Base-by-base conservation (phyloP, 2,797 vertebrate genomes). In the Pangasius krempfi region DNA sequence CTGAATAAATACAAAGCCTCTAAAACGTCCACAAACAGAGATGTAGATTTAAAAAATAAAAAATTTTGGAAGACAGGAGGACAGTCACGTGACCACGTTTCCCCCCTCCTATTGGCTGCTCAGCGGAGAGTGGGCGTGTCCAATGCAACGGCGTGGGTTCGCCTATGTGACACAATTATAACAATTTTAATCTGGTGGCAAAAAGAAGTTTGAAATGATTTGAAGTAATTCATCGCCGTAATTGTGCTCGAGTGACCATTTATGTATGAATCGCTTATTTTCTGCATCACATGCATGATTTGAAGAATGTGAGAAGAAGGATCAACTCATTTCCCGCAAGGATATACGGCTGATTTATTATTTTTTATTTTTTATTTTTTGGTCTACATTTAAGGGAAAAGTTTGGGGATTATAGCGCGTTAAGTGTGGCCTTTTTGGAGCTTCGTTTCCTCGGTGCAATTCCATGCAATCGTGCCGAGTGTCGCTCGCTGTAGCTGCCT, bases 391-490 rank as follows among this genome's bases (percentile, higher is more conserved):
- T 13, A 25, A 83, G 10, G 10, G n/a, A 86, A 89, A 92, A 92
- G 85, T 90, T 89, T 60, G 54, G 52, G 81, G 60, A 68, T 58
- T 54, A 40, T 9, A 37, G 52, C 64, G 72, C 64, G 16, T 73
- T 89, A 84, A 50, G 84, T 72, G 52, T 75, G 52, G 76, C 60
- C 66, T 85, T 56, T 64, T 33, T 33, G 56, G 56, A 86, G 91
- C 90, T 89, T 72, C 90, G 85, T 90, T 88, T 83, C 40, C 91
- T 90, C 95, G 93, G 92, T 93, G 95, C 95, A 94, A 94, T 95
- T 94, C 96, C 96, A 98, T 98, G 98, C 98, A 98, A 96, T 97
- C 98, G 97, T 97, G 97, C 96, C 97, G 98, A 97, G 97, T 97
- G 97, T 98, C 98, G 97, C 97, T 97, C 94, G 87, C 94, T 93